Base-by-base conservation (phyloP, 2,113 vertebrate species). In the Phycodurus eques region DNA sequence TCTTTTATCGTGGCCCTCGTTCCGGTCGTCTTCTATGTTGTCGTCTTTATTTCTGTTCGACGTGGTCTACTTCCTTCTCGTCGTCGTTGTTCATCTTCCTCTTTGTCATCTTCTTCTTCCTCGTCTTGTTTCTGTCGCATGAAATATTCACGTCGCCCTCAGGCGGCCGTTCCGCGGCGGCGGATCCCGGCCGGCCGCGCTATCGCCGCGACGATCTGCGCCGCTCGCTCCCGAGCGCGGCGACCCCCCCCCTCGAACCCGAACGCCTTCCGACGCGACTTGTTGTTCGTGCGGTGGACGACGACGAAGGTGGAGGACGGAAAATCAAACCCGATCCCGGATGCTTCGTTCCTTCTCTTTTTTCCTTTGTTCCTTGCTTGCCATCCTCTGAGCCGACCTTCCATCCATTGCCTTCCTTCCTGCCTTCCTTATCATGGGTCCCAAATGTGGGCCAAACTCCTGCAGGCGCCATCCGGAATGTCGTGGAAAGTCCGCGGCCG, bases 141-240 rank as follows among this genome's bases (percentile, higher is more conserved):
- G 5, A 83, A 86, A 79, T 74, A 82, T 83, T 80, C 67, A 89
- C 60, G 0, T 0, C 0, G 71, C 82, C 81, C 1, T 13, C 59
- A 39, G 83, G 83, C 79, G 39, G 71, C 33, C 69, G 75, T 73
- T 79, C 83, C 79, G 79, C 78, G 56, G 53, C 70, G 1, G 47
- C 69, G 67, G 63, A 67, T 64, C 61, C 31, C 63, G 63, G 43
- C 63, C 43, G 15, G 14, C 22, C 1, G 44, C 7, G 3, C 57
- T 75, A 31, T 77, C 63, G 1, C 22, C 13, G 12, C 11, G 31
- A 39, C 66, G 1, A 8, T 72, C 74, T n/a, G 46, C 59, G 27
- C 64, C 8, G 53, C 53, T 57, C 54, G 54, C 54, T 57, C 54
- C 9, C n/a, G 54, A 57, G 54, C n/a, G n/a, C 53, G 19, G 5